Base-by-base conservation (phyloP, 2,113 vertebrate genomes). In the Aspiorhynchus laticeps region DNA sequence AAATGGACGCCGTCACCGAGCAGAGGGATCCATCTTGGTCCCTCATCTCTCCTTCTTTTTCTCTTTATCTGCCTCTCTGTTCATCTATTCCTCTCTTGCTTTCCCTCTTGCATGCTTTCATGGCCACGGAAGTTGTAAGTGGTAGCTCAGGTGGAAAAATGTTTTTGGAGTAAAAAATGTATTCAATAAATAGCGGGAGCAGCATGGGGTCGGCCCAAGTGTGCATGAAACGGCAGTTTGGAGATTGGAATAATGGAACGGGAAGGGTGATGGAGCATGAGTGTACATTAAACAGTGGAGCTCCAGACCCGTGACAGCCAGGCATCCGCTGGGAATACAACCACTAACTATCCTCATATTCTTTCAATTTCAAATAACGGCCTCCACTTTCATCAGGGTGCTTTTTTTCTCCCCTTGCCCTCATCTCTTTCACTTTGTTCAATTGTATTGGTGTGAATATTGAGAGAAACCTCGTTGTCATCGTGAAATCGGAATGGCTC, bases 121-220 rank as follows among this genome's bases (percentile, higher is more conserved):
- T 91, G 91, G 93, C 93, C 95, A 96, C 97, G 97, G 98, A 99
- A 97, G 96, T 96, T 96, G 96, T 96, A 96, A 96, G 96, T 97
- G 96, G 96, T 95, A 99, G 95, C 95, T 99, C 98, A 99, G 97
- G 98, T 99, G 98, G 97, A 99, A 98, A 98, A 98, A 98, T 92
- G 92, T 93, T 97, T 95, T 96, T 96, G 93, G 97, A 96, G 96
- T 96, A 97, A 98, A 98, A 98, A 97, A 98, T 98, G 97, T 98
- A 98, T 98, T 99, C 97, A 98, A 98, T 98, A 99, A 99, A 98
- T 98, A 99, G 97, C 96, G 96, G 95, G 97, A 97, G 95, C 97
- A 97, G 97, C 97, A 97, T 97, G 98, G 95, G 97, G 97, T 95
- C 96, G 93, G 89, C 86, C 92, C 95, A 97, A 96, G 96, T 97